These are phyloP conservation scores for Heterodera filipjevi DNA, from an alignment of 2,888 invertebrate genomes.

Conservation along the genomic window DNA sequence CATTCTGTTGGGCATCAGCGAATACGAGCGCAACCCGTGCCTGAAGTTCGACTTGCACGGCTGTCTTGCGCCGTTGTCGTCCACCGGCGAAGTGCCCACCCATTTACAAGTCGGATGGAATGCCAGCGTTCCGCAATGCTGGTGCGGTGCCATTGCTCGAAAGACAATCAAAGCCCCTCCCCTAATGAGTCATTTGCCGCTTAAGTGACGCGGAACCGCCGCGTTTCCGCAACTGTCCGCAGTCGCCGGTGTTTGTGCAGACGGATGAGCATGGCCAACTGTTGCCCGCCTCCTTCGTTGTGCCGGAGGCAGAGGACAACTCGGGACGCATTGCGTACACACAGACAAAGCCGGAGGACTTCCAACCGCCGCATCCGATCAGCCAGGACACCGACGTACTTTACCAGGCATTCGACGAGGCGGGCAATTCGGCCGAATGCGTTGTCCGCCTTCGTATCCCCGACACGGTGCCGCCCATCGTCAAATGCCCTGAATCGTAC, in stretches of 20 bases:
- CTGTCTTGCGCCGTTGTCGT: conserved; percentile 73
- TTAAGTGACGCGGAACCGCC: conserved; percentile 80
- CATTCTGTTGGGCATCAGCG: conserved; percentile 90
- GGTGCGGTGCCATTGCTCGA: conserved; percentile 68
- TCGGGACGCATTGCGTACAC: conserved; percentile 83
- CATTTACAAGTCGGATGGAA: conserved; percentile 65
- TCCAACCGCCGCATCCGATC: conserved; percentile 67
- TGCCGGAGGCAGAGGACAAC: conserved; percentile 91
- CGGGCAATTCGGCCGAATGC: conserved; percentile 95
- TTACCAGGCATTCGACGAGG: conserved; percentile 94
- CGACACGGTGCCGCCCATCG: conserved; percentile 63
- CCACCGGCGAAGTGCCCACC: conserved; percentile 57
- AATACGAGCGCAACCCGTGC: conserved; percentile 94
- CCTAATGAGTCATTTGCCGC: not conserved
- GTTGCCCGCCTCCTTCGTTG: conserved; percentile 86
- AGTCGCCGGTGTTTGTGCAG: conserved; percentile 85
- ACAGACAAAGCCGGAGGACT: conserved; percentile 77
- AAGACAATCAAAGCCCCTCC: not conserved
- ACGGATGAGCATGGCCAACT: conserved; percentile 83
- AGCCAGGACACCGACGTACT: conserved; percentile 81
- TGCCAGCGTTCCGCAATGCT: conserved; percentile 62
- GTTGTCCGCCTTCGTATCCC: conserved; percentile 81
- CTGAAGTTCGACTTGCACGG: conserved; percentile 94
- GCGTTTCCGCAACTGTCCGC: conserved; percentile 92
- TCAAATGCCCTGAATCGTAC: conserved; percentile 65